phyloP scores from a whole-genome alignment of 2,888 invertebrate genomes.

The Melanostoma mellinum region DNA sequence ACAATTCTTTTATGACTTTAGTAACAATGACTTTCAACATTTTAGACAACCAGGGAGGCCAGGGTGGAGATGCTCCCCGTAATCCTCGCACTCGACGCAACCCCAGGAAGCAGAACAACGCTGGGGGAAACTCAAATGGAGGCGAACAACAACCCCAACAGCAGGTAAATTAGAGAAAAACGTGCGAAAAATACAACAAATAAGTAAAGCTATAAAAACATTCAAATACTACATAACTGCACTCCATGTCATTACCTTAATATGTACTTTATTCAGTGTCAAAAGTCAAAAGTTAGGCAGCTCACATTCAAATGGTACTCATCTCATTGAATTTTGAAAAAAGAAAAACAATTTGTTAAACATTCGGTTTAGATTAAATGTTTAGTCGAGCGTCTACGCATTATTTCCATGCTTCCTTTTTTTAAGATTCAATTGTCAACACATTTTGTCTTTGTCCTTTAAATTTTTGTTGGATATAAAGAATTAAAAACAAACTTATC shows the following conservation, averaged over 20 bases:
- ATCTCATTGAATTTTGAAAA: not conserved
- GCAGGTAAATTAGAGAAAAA: constrained; percentile 80
- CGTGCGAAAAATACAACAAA: constrained; percentile 17
- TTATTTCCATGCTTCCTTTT: too few relatives aligned
- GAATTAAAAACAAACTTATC: constrained; percentile 1
- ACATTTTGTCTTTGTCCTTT: not conserved
- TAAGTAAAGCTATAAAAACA: constrained; percentile 33
- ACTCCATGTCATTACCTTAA: constrained; percentile 34
- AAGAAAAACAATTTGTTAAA: too few relatives aligned
- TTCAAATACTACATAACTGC: constrained; percentile 22
- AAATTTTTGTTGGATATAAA: not conserved
- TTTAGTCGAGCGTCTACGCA: too few relatives aligned
- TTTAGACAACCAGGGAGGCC: constrained; percentile 76
- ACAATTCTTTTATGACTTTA: not conserved
- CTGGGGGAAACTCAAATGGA: constrained; percentile 76
- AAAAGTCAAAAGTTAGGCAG: constrained; percentile 18
- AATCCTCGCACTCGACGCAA: constrained; percentile 79
- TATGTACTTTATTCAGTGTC: constrained; percentile 19
- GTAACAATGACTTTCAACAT: constrained; percentile 15
- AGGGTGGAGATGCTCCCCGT: constrained; percentile 82
- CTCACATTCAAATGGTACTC: constrained; percentile 1
- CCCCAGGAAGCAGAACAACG: constrained; percentile 78
- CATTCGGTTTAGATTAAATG: too few relatives aligned
- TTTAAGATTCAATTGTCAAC: not conserved
- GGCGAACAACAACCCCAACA: constrained; percentile 79